Evolutionary conservation across 2,797 vertebrate genomes (phyloP).

Genomic region (Buceros bicornis): DNA sequence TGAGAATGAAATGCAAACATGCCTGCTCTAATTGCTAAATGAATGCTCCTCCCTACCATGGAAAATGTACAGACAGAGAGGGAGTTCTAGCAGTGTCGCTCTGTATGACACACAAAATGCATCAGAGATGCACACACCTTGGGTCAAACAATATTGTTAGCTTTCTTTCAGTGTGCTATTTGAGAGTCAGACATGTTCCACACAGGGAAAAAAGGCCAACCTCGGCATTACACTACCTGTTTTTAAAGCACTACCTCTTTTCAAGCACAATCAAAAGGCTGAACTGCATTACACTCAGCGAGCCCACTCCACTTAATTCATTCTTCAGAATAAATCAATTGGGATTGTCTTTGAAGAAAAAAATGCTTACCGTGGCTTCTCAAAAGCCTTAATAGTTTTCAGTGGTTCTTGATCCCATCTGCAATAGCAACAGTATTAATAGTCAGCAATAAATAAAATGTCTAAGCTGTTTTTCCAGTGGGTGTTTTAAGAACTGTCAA

Average conservation of each 20-base stretch:
- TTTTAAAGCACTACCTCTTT: not conserved
- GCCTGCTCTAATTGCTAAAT: not conserved
- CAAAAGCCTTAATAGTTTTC: not conserved
- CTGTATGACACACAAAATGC: not conserved
- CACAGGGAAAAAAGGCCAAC: not conserved
- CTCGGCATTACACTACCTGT: not conserved
- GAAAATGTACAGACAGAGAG: not conserved
- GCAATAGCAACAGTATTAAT: not conserved
- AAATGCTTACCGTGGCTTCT: not conserved
- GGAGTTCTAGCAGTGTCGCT: not conserved
- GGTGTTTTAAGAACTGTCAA: not conserved
- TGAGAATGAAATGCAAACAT: not conserved
- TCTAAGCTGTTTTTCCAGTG: not conserved
- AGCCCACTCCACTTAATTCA: not conserved
- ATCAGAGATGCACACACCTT: accelerated
- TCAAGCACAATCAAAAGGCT: not conserved
- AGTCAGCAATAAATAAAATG: not conserved
- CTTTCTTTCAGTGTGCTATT: not conserved
- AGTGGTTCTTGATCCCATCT: not conserved
- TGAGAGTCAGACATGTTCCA: not conserved
- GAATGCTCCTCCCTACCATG: not conserved
- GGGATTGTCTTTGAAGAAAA: not conserved
- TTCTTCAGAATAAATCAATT: not conserved
- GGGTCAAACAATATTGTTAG: not conserved
- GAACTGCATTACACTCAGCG: not conserved